Evolutionary conservation across 2,888 invertebrate genomes (phyloP).

Genomic region (Andrena hattorfiana): DNA sequence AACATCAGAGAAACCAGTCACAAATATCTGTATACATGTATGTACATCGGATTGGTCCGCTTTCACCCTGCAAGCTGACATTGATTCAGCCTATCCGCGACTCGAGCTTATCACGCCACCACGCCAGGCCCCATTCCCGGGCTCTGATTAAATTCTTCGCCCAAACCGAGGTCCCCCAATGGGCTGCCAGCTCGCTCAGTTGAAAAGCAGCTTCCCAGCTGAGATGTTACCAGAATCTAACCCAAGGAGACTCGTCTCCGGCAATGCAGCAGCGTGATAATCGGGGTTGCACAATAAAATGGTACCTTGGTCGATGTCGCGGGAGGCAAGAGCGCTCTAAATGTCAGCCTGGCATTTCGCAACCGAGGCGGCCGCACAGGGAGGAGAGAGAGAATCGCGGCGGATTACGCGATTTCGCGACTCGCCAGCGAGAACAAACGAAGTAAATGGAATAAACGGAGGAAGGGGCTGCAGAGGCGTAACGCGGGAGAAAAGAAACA

Average conservation of each 20-base stretch:
- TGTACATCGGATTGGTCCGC: too few relatives aligned
- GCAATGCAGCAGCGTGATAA: conserved; percentile 15
- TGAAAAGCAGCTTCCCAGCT: neutral
- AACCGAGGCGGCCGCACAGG: neutral
- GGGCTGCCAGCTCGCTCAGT: neutral
- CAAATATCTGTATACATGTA: neutral
- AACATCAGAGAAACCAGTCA: conserved; percentile 27
- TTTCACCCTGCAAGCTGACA: too few relatives aligned
- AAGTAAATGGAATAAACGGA: conserved; percentile 42
- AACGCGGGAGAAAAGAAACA: conserved; percentile 45
- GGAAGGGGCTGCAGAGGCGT: conserved; percentile 4
- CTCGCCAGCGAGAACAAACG: neutral
- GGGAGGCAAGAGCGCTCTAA: conserved; percentile 26
- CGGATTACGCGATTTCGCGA: conserved; percentile 54
- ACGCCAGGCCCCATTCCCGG: too few relatives aligned
- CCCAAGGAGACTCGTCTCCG: conserved; percentile 3
- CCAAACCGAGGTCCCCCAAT: neutral
- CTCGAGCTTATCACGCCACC: too few relatives aligned
- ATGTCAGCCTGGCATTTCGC: conserved; percentile 57
- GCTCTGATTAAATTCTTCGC: too few relatives aligned
- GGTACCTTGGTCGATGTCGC: conserved; percentile 23
- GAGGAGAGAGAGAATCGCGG: neutral
- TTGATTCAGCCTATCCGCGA: too few relatives aligned
- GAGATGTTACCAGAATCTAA: neutral
- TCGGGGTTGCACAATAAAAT: conserved; percentile 40